These are phyloP conservation scores for Conopomorpha cramerella DNA, from an alignment of 1,140 invertebrate species.

Conservation along the genomic window DNA sequence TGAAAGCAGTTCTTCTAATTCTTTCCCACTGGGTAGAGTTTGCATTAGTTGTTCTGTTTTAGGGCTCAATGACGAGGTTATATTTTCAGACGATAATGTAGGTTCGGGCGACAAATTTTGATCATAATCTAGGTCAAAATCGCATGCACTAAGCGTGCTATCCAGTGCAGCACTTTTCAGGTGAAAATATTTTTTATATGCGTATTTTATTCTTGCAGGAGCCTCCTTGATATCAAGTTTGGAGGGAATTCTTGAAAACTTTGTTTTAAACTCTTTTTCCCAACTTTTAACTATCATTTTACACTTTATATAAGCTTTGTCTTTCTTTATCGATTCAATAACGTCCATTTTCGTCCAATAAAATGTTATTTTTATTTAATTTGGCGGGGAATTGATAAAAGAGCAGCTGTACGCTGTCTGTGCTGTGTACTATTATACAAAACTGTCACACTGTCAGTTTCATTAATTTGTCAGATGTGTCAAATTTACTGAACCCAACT, in stretches of 20 bases:
- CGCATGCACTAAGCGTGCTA: conserved; percentile 63
- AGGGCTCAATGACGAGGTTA: conserved; percentile 11
- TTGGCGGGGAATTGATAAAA: no score
- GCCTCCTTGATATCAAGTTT: conserved; percentile 83
- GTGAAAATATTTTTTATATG: conserved; percentile 81
- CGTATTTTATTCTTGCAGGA: conserved; percentile 68
- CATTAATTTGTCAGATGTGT: no score
- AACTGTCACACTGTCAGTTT: no score
- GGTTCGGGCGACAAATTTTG: no score
- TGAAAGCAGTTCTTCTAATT: conserved; percentile 28
- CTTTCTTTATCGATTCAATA: conserved; percentile 38
- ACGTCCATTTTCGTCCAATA: conserved; percentile 46
- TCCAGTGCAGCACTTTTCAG: conserved; percentile 75
- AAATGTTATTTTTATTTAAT: no score
- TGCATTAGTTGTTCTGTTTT: conserved; percentile 18
- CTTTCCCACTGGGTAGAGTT: conserved; percentile 25
- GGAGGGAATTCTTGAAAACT: conserved; percentile 69
- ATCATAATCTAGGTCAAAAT: conserved; percentile 27
- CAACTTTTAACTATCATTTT: conserved; percentile 77
- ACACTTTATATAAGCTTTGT: conserved; percentile 62
- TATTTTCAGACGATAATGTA: no score
- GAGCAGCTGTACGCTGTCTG: no score
- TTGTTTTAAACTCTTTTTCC: conserved; percentile 77
- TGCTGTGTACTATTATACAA: no score
- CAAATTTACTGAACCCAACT: no score